phyloP scores from a whole-genome alignment of 2,888 invertebrate genomes.

The Acanthosepion esculentum region DNA sequence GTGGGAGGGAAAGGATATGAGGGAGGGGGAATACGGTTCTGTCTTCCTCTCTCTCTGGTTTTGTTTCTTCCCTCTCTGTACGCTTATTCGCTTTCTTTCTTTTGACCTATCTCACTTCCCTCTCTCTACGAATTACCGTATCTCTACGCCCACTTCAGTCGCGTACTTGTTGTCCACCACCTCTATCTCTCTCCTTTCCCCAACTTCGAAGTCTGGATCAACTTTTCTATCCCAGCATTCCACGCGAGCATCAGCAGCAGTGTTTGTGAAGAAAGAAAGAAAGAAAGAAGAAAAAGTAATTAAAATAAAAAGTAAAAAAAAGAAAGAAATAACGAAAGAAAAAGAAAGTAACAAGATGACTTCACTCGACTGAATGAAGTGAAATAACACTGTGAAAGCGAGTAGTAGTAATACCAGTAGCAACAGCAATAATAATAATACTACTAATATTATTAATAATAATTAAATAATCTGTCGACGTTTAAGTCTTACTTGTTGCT shows the following conservation, averaged over 20 bases:
- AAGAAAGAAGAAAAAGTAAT: background rate
- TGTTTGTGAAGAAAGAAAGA: background rate
- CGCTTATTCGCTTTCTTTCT: background rate
- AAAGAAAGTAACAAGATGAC: background rate
- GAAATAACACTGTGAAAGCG: background rate
- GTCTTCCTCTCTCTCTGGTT: background rate
- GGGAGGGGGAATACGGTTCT: background rate
- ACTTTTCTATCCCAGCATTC: conserved; percentile 33
- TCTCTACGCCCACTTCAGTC: background rate
- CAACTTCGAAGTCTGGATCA: background rate
- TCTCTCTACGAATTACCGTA: background rate
- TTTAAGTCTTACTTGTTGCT: background rate
- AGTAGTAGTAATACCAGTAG: background rate
- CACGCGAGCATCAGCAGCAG: background rate
- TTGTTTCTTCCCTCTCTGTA: background rate
- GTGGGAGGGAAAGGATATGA: background rate
- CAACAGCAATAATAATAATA: background rate
- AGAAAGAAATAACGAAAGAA: background rate
- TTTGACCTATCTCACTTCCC: background rate
- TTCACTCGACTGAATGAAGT: background rate
- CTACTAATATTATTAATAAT: background rate
- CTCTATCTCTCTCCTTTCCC: background rate
- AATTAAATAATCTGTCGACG: background rate
- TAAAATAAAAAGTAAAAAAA: background rate
- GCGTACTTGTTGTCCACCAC: background rate